Evolutionary conservation across 2,888 invertebrate genomes (phyloP).

Genomic region (Matsumyia berberina): DNA sequence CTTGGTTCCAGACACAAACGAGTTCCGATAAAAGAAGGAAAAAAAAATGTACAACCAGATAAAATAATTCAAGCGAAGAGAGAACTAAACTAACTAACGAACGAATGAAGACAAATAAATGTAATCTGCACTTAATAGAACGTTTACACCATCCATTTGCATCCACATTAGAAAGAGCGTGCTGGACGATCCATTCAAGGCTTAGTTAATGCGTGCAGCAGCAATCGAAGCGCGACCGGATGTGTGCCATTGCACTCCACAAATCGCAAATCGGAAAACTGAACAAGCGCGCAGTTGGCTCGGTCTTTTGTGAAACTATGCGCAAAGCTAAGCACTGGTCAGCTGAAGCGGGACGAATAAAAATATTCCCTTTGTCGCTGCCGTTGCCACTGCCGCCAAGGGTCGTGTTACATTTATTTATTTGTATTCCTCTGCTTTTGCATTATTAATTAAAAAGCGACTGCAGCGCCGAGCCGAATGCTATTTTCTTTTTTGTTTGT

Average conservation of each 20-base stretch:
- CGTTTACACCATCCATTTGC: constrained; percentile 76
- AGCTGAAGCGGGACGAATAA: constrained; percentile 31
- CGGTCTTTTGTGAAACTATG: constrained; percentile 61
- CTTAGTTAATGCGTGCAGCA: constrained; percentile 51
- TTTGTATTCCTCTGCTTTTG: constrained; percentile 53
- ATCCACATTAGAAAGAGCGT: constrained; percentile 62
- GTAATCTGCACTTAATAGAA: constrained; percentile 76
- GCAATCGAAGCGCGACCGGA: constrained; percentile 76
- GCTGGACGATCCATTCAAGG: constrained; percentile 5
- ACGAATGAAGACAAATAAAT: constrained; percentile 58
- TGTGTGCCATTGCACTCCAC: constrained; percentile 75
- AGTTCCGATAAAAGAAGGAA: constrained; percentile 55
- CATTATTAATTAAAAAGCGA: constrained; percentile 73
- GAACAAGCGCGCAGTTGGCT: constrained; percentile 39
- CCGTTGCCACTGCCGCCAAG: too few species aligned
- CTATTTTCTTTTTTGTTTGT: constrained; percentile 52
- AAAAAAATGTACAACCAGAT: constrained; percentile 48
- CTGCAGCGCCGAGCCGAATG: constrained; percentile 35
- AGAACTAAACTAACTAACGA: constrained; percentile 44
- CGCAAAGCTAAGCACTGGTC: constrained; percentile 46
- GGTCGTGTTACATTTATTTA: constrained; percentile 64
- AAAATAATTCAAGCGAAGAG: constrained; percentile 60
- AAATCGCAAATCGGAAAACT: constrained; percentile 74
- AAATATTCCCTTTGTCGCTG: constrained; percentile 30
- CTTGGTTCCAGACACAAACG: constrained; percentile 63